Conservation (phyloP, 30 jellyfish, hydroid and myxozoan species). For the Clytia hemisphaerica region DNA sequence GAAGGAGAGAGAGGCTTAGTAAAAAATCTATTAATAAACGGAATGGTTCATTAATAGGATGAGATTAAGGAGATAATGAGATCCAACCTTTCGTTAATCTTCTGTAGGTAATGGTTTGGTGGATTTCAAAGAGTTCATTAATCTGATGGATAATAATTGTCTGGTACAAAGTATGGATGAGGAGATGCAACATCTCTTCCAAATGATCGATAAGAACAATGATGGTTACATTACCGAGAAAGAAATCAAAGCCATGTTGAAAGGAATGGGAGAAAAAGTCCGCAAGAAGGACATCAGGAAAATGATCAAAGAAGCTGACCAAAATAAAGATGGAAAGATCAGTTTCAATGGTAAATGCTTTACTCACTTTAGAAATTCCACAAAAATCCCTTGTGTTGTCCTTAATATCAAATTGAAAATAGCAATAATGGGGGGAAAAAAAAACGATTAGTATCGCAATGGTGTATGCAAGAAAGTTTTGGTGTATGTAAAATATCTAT, state of each 20-base stretch:
- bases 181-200: conserved; percentile 18
- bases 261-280: conserved; percentile 33
- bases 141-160: conserved; percentile 10
- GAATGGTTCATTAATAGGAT: too few species aligned
- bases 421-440: too few species aligned
- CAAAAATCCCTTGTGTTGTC: too few species aligned
- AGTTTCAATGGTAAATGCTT: conserved; percentile 28
- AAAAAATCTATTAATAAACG: too few species aligned
- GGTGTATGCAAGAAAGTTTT: too few species aligned
- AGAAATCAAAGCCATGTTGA: conserved; percentile 25
- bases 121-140: conserved; percentile 20
- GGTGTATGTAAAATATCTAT: too few species aligned
- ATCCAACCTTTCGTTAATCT: too few species aligned
- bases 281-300: conserved; percentile 24
- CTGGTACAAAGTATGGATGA: conserved; percentile 11
- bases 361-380: too few species aligned
- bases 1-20: too few species aligned
- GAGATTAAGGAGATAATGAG: too few species aligned
- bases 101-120: conserved; percentile 27
- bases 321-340: conserved; percentile 29
- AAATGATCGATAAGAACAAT: conserved; percentile 20
- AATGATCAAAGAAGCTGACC: conserved; percentile 33
- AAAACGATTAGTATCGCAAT: too few species aligned
- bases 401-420: too few species aligned
- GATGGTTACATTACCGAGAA: conserved; percentile 26